phyloP scores from a whole-genome alignment of 2,888 invertebrate species.

The Oxyteleia sp. region DNA sequence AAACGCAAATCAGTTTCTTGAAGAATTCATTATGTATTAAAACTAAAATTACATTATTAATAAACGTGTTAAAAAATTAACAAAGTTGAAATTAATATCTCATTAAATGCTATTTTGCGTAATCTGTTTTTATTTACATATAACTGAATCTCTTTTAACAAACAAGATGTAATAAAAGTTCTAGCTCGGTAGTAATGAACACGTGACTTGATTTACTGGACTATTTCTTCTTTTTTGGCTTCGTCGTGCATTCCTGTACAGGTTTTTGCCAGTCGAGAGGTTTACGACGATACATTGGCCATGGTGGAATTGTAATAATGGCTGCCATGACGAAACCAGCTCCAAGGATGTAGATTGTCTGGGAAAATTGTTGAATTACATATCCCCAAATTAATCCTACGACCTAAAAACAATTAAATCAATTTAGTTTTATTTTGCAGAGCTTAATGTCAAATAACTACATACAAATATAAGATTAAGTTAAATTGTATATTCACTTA shows the following conservation, averaged over 20 bases:
- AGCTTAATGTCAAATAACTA: too few relatives aligned
- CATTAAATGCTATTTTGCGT: background rate
- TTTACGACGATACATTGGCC: slow-evolving; percentile 97
- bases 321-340: slow-evolving; percentile 96
- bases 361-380: slow-evolving; percentile 97
- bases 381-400: slow-evolving; percentile 98
- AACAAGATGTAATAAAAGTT: slow-evolving; percentile 2
- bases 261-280: slow-evolving; percentile 97
- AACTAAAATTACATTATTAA: too few relatives aligned
- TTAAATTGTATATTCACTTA: too few relatives aligned
- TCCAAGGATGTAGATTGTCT: slow-evolving; percentile 96
- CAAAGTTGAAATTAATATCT: background rate
- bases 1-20: too few relatives aligned
- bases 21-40: too few relatives aligned
- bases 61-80: too few relatives aligned
- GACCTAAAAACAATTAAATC: slow-evolving; percentile 89
- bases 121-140: slow-evolving; percentile 9
- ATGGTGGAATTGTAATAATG: slow-evolving; percentile 97
- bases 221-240: slow-evolving; percentile 88
- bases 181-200: background rate
- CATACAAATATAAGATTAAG: too few relatives aligned
- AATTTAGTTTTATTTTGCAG: too few relatives aligned
- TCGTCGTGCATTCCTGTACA: slow-evolving; percentile 87
- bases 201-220: slow-evolving; percentile 13
- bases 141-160: slow-evolving; percentile 6